Conservation (phyloP, 2,888 invertebrate genomes). For the Strigamia maritima region DNA sequence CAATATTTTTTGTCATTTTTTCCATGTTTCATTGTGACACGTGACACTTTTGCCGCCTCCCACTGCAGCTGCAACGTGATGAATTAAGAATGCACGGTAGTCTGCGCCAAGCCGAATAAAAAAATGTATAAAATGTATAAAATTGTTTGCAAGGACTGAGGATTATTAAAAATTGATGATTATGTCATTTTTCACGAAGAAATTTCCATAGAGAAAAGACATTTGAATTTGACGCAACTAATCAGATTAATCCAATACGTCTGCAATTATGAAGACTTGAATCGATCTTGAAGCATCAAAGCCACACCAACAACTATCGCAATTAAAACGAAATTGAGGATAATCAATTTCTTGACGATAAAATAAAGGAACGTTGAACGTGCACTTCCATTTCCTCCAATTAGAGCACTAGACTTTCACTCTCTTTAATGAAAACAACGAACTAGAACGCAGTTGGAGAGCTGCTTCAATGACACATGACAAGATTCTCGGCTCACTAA, state of each 20-base stretch:
- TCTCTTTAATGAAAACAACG: conserved; percentile 9
- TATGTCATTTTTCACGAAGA: not conserved
- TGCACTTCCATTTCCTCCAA: not conserved
- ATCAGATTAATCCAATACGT: not conserved
- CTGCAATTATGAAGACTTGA: too few relatives aligned
- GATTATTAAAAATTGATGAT: too few relatives aligned
- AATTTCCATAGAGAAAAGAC: not conserved
- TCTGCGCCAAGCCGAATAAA: too few relatives aligned
- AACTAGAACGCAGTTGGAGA: not conserved
- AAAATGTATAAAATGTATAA: too few relatives aligned
- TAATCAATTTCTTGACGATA: not conserved
- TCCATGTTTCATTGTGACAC: too few relatives aligned
- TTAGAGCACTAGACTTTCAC: conserved; percentile 11
- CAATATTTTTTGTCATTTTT: too few relatives aligned
- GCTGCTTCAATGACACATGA: conserved; percentile 21
- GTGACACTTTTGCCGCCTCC: too few relatives aligned
- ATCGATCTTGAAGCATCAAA: not conserved
- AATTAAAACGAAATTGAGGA: not conserved
- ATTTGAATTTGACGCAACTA: not conserved
- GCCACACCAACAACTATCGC: not conserved
- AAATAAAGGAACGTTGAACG: not conserved
- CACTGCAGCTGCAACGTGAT: too few relatives aligned
- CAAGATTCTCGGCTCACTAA: conserved; percentile 3
- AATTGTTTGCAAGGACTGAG: too few relatives aligned
- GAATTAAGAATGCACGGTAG: too few relatives aligned